A percentile compares a stretch with the other conserved stretches of the same genome.
These are phyloP conservation scores for Oscheius myriophilus DNA, from an alignment of 2,888 invertebrate genomes.

Conservation along the genomic window DNA sequence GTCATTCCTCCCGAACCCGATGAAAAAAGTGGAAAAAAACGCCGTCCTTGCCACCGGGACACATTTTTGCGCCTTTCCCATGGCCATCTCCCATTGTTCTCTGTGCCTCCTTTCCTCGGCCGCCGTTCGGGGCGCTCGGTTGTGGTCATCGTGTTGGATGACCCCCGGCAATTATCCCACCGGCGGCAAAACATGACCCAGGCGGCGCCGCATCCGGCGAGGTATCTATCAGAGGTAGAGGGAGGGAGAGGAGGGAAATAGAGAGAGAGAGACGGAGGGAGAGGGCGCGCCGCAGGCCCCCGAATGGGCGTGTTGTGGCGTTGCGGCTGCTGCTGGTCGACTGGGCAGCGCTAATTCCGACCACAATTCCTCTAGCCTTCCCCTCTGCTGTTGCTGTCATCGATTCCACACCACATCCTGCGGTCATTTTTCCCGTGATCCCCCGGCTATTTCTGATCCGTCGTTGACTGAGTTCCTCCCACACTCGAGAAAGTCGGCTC, in stretches of 20 bases:
- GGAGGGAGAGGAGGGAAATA: not conserved
- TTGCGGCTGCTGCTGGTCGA: conserved; percentile 21
- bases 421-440: not conserved
- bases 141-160: conserved; percentile 4
- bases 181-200: conserved; percentile 2
- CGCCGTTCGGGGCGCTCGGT: not conserved
- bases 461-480: not conserved
- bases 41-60: too few species aligned
- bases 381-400: not conserved
- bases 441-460: not conserved
- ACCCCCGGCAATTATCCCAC: conserved; percentile 3
- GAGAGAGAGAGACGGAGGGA: not conserved
- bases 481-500: too few species aligned
- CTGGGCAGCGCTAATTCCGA: conserved; percentile 30
- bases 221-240: too few species aligned
- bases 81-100: too few species aligned
- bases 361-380: conserved; percentile 4
- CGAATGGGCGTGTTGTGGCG: conserved; percentile 18
- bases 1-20: too few species aligned
- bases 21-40: too few species aligned
- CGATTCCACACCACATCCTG: too few species aligned
- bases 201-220: not conserved
- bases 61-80: too few species aligned
- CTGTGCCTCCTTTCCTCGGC: too few species aligned
- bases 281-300: not conserved